Percentiles rank a stretch among this genome's conserved stretches.
phyloP scores from a whole-genome alignment of 2,888 invertebrate species.

The Phortica magna region DNA sequence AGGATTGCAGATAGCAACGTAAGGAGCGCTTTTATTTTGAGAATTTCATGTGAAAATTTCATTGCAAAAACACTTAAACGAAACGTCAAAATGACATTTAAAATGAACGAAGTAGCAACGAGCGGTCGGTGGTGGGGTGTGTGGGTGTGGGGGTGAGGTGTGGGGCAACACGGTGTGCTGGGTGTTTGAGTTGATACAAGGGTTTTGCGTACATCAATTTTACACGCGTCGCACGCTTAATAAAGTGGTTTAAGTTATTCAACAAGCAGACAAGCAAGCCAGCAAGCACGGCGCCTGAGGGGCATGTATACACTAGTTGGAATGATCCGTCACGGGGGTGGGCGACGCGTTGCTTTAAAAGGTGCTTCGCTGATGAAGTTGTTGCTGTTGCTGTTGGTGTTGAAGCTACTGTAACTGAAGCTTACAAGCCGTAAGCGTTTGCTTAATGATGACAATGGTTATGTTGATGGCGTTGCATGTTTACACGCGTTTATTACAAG shows the following conservation, averaged over 20 bases:
- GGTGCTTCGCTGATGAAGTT: conserved; percentile 3
- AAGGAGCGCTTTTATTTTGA: conserved; percentile 13
- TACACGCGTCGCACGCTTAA: conserved; percentile 30
- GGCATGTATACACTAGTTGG: neutral
- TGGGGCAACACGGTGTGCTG: neutral
- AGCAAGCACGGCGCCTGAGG: no score
- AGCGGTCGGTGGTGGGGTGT: neutral
- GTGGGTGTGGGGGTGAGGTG: neutral
- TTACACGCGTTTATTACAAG: conserved; percentile 27
- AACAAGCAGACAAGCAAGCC: neutral
- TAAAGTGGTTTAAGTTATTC: conserved; percentile 34
- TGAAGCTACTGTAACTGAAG: neutral
- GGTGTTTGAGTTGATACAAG: neutral
- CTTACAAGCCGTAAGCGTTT: conserved; percentile 31
- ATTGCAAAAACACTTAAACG: conserved; percentile 24
- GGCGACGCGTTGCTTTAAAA: neutral
- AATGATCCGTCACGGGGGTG: neutral
- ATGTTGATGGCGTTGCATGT: conserved; percentile 24
- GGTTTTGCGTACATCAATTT: conserved; percentile 15
- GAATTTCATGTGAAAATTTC: conserved; percentile 20
- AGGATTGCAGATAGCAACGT: neutral
- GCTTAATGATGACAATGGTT: conserved; percentile 24
- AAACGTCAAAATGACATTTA: conserved; percentile 33
- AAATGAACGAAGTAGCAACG: conserved; percentile 16
- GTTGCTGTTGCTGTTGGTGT: neutral